A percentile compares a stretch with the other conserved stretches of the same genome.
These are phyloP conservation scores for Cataglyphis hispanica DNA, from an alignment of 1,140 invertebrate species.

Conservation along the genomic window DNA sequence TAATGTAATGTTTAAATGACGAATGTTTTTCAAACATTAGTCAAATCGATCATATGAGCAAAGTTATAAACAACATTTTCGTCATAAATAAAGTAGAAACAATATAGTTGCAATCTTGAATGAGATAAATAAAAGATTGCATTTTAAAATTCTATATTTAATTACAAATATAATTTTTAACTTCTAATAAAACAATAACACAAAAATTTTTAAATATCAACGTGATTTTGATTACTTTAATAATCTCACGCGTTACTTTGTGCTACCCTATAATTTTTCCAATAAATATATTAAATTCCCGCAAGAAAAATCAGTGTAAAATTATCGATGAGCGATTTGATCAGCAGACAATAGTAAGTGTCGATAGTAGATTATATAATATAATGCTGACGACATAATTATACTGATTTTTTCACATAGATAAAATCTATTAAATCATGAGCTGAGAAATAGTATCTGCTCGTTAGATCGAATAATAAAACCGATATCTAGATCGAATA, in stretches of 20 bases:
- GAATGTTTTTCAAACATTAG: background rate
- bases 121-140: background rate
- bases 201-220: background rate
- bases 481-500: too few species aligned
- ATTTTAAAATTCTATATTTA: background rate
- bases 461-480: too few species aligned
- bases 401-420: constrained; percentile 34
- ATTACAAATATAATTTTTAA: background rate
- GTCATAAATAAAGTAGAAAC: background rate
- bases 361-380: constrained; percentile 45
- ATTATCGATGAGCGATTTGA: background rate
- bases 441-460: constrained; percentile 8
- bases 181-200: background rate
- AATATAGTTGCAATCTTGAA: background rate
- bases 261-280: background rate
- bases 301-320: constrained; percentile 3
- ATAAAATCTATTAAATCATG: constrained; percentile 55
- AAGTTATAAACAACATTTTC: background rate
- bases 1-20: background rate
- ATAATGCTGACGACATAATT: constrained; percentile 41
- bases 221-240: background rate
- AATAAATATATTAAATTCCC: constrained; percentile 12
- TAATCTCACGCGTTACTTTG: background rate
- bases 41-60: background rate
- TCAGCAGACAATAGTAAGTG: background rate